Percentiles rank a stretch among this genome's conserved stretches.
These are phyloP conservation scores for Luffia ferchaultella DNA, from an alignment of 2,888 invertebrate species.

Conservation along the genomic window DNA sequence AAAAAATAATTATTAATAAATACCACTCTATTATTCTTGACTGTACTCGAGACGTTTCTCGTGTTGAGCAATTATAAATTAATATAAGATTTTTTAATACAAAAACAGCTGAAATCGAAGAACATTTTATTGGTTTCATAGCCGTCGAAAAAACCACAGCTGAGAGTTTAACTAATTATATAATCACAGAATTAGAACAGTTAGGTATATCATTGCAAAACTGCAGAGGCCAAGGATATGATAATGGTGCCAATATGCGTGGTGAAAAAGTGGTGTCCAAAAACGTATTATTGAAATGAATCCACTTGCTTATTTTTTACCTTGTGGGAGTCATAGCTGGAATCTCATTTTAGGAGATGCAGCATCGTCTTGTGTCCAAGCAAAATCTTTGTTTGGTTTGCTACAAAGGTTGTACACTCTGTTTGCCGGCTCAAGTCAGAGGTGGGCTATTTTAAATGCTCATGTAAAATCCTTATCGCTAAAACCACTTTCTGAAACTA, in stretches of 20 bases:
- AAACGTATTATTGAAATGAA: constrained; percentile 8
- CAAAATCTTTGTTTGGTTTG: constrained; percentile 10
- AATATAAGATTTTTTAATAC: constrained; percentile 15
- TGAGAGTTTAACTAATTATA: constrained; percentile 11
- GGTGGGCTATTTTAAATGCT: constrained; percentile 15
- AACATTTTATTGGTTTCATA: constrained; percentile 9
- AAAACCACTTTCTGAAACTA: constrained; percentile 17
- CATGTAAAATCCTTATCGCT: constrained; percentile 15
- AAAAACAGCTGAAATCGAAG: constrained; percentile 11
- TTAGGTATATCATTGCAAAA: constrained; percentile 8
- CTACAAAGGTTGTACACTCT: constrained; percentile 9
- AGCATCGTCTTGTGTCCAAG: constrained; percentile 12
- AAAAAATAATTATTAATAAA: constrained; percentile 10
- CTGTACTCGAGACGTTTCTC: constrained; percentile 13
- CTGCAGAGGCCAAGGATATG: too few relatives aligned
- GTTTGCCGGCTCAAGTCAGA: constrained; percentile 12
- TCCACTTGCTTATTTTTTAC: constrained; percentile 15
- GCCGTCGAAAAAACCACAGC: constrained; percentile 11
- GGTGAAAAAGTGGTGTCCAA: constrained; percentile 10
- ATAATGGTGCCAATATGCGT: constrained; percentile 6
- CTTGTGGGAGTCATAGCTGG: constrained; percentile 10
- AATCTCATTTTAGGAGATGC: constrained; percentile 11
- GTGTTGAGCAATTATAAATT: constrained; percentile 13
- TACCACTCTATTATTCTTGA: constrained; percentile 14
- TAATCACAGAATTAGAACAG: constrained; percentile 12